phyloP scores from a whole-genome alignment of 1,140 invertebrate species.

The Saccostrea echinata region DNA sequence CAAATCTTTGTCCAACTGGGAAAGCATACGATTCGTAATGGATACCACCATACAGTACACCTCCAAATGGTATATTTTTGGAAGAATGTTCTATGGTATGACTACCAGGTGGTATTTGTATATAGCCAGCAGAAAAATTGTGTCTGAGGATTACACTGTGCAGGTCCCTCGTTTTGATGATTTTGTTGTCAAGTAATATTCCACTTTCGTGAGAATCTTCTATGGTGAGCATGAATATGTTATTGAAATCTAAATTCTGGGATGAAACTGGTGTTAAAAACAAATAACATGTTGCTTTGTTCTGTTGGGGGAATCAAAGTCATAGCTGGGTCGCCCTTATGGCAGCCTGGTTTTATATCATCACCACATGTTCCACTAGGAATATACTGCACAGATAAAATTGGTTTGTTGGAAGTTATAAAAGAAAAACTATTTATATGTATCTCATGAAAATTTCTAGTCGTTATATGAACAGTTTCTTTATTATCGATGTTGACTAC shows the following conservation, averaged over 20 bases:
- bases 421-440: neutral
- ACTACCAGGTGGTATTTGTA: conserved; percentile 20
- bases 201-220: conserved; percentile 23
- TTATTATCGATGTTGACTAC: conserved; percentile 41
- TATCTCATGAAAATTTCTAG: conserved; percentile 6
- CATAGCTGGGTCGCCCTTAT: neutral
- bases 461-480: too few species aligned
- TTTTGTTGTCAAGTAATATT: conserved; percentile 13
- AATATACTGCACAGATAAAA: conserved; percentile 42
- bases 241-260: neutral
- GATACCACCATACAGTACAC: conserved; percentile 46
- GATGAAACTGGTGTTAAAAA: conserved; percentile 1
- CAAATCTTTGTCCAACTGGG: conserved; percentile 48
- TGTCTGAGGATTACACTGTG: neutral
- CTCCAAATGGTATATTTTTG: conserved; percentile 37
- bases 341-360: neutral
- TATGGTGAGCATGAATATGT: conserved; percentile 47
- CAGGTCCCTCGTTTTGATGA: neutral
- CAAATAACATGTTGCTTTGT: neutral
- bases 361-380: neutral
- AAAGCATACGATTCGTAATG: conserved; percentile 51
- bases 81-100: conserved; percentile 49
- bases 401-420: conserved; percentile 41
- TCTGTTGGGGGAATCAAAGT: conserved; percentile 14
- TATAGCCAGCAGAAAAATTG: conserved; percentile 3